Percentiles rank a stretch among this genome's conserved stretches.
phyloP scores from a whole-genome alignment of 2,113 vertebrate species.

The Platichthys stellatus region DNA sequence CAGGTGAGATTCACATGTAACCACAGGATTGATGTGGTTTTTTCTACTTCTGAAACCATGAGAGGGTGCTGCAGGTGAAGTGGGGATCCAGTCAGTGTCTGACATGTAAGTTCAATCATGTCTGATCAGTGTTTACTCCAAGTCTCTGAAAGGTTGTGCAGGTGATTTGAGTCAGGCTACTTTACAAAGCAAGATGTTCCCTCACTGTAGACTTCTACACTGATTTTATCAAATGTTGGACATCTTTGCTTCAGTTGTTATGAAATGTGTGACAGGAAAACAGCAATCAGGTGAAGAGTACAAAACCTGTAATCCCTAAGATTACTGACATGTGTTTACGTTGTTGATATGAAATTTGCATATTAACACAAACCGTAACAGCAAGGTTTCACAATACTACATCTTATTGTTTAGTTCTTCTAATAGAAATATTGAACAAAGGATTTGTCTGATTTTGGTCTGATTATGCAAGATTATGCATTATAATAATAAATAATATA shows the following conservation, averaged over 20 bases:
- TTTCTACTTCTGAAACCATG: slow-evolving; percentile 12
- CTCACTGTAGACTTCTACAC: neutral
- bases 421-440: too few relatives aligned
- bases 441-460: too few relatives aligned
- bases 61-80: slow-evolving; percentile 1
- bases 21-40: neutral
- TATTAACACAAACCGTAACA: too few relatives aligned
- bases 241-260: neutral
- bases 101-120: slow-evolving; percentile 39
- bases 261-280: neutral
- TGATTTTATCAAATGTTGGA: neutral
- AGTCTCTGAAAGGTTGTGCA: slow-evolving; percentile 5
- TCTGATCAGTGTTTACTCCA: slow-evolving; percentile 9
- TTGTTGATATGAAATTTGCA: too few relatives aligned
- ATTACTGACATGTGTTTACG: neutral
- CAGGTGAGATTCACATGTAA: neutral
- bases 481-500: too few relatives aligned
- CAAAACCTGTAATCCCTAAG: neutral
- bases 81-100: neutral
- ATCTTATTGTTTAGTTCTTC: too few relatives aligned
- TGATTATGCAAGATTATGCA: too few relatives aligned
- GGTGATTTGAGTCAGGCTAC: neutral
- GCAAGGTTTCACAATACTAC: too few relatives aligned
- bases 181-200: neutral
- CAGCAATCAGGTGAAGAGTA: too few relatives aligned